Conservation (phyloP, 1,140 invertebrate genomes). For the Saccostrea glomerata region DNA sequence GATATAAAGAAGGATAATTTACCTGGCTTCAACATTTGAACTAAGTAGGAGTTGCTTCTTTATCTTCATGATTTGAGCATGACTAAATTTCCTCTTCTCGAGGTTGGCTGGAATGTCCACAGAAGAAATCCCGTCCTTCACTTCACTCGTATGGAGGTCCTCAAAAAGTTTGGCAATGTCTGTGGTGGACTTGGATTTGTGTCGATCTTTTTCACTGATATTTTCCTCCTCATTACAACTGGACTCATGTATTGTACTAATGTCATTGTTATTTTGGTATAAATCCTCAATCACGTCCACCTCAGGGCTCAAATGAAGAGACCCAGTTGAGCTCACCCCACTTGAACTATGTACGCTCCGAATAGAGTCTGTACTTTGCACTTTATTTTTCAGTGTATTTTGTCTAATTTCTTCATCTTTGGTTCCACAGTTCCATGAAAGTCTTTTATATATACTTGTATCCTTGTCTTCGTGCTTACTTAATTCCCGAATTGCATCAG, state of each 20-base stretch:
- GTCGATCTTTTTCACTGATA: conserved; percentile 53
- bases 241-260: conserved; percentile 57
- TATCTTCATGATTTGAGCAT: conserved; percentile 78
- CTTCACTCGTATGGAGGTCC: conserved; percentile 69
- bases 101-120: conserved; percentile 77
- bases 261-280: conserved; percentile 57
- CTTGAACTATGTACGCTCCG: conserved; percentile 80
- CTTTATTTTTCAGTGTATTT: conserved; percentile 65
- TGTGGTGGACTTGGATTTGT: conserved; percentile 72
- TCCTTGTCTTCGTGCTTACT: conserved; percentile 81
- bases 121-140: conserved; percentile 80
- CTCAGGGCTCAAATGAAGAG: conserved; percentile 79
- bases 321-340: conserved; percentile 81
- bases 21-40: conserved; percentile 81
- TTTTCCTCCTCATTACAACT: conserved; percentile 48
- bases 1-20: too few species aligned
- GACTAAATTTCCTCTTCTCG: conserved; percentile 68
- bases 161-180: conserved; percentile 72
- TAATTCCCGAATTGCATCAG: conserved; percentile 85
- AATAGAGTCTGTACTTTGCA: conserved; percentile 78
- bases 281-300: conserved; percentile 74
- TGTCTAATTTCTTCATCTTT: conserved; percentile 70
- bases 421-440: conserved; percentile 84
- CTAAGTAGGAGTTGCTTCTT: conserved; percentile 80
- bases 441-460: conserved; percentile 83